phyloP scores from a whole-genome alignment of 1,140 invertebrate genomes.

The Aphaenogaster floridana region DNA sequence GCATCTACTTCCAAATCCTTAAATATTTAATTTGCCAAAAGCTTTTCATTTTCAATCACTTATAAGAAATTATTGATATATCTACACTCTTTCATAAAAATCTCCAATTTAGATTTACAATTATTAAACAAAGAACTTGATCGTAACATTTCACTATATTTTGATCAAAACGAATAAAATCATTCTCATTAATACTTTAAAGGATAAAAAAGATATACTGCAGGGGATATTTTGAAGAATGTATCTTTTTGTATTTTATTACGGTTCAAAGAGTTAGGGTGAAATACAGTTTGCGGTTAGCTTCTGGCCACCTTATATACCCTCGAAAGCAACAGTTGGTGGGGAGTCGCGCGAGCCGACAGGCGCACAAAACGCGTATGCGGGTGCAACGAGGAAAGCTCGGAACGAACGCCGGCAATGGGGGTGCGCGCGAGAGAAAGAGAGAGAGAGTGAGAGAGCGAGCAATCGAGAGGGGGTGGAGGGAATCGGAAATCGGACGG shows the following conservation, averaged over 20 bases:
- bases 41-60: background rate
- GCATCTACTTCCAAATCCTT: background rate
- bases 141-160: background rate
- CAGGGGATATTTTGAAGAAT: background rate
- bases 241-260: background rate
- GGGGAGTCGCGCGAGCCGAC: conserved; percentile 14
- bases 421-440: conserved; percentile 1
- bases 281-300: background rate
- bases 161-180: background rate
- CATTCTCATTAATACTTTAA: background rate
- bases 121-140: background rate
- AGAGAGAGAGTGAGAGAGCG: background rate
- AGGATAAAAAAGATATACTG: background rate
- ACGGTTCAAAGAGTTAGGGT: background rate
- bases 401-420: background rate
- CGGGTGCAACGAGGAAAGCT: conserved; percentile 54
- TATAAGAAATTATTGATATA: background rate
- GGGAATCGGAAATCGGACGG: conserved; percentile 70
- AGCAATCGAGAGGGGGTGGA: background rate
- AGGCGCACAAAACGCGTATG: conserved; percentile 34
- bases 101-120: background rate
- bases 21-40: background rate
- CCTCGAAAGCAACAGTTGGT: conserved; percentile 75
- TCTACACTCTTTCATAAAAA: background rate
- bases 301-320: conserved; percentile 11